Evolutionary conservation across 2,113 vertebrate genomes (phyloP).

Genomic region (Erinaceus europaeus): DNA sequence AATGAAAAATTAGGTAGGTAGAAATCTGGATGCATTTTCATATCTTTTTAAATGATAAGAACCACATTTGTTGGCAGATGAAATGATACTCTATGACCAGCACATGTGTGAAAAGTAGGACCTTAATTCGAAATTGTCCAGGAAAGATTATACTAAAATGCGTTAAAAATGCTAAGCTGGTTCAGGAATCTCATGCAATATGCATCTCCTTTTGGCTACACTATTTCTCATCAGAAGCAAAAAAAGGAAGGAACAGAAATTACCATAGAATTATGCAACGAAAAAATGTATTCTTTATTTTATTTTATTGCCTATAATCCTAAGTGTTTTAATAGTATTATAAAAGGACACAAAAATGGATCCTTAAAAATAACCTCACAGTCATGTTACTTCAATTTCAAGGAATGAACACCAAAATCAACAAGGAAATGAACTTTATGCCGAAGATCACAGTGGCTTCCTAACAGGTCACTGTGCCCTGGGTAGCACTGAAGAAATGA

Average conservation of each 20-base stretch:
- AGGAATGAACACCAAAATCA: conserved; percentile 10
- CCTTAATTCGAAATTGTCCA: conserved; percentile 45
- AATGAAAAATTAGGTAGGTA: background rate
- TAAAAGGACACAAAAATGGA: background rate
- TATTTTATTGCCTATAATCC: background rate
- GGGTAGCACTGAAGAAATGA: background rate
- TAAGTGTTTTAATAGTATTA: conserved; percentile 28
- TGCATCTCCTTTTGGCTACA: conserved; percentile 44
- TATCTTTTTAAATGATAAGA: conserved; percentile 13
- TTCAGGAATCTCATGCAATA: conserved; percentile 50
- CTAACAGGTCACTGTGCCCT: background rate
- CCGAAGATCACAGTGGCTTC: background rate
- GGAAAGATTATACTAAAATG: conserved; percentile 38
- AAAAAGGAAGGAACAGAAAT: conserved; percentile 7
- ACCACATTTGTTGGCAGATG: conserved; percentile 11
- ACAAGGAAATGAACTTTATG: background rate
- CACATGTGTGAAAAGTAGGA: conserved; percentile 20
- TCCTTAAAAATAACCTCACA: conserved; percentile 9
- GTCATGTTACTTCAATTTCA: background rate
- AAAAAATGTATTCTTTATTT: conserved; percentile 26
- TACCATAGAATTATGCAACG: conserved; percentile 56
- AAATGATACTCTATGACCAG: background rate
- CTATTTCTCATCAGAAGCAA: conserved; percentile 25
- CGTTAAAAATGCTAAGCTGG: conserved; percentile 26
- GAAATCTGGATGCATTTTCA: conserved; percentile 31